These are phyloP conservation scores for Tipula confusa DNA, from an alignment of 2,888 invertebrate species.

Conservation along the genomic window DNA sequence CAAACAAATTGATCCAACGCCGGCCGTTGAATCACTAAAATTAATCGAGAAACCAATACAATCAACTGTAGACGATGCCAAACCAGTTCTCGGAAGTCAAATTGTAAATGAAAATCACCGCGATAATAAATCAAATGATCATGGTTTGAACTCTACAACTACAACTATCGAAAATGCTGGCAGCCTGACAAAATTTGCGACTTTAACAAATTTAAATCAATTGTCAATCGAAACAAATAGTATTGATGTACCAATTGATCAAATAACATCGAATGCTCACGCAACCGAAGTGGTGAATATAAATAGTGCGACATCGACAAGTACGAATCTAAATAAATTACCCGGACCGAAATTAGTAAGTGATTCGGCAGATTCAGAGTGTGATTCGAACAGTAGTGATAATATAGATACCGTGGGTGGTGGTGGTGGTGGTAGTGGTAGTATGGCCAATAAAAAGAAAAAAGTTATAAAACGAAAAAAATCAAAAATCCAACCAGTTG, in stretches of 20 bases:
- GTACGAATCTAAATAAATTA: not conserved
- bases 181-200: constrained; percentile 50
- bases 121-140: constrained; percentile 29
- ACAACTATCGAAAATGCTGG: constrained; percentile 38
- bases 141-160: constrained; percentile 27
- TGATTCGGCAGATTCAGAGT: not conserved
- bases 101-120: constrained; percentile 21
- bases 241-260: constrained; percentile 26
- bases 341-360: not conserved
- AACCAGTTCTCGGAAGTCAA: not conserved
- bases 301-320: not conserved
- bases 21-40: constrained; percentile 33
- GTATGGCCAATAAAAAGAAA: constrained; percentile 28
- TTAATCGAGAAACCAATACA: constrained; percentile 35
- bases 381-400: not conserved
- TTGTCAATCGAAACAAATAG: constrained; percentile 47
- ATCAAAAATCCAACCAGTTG: not conserved
- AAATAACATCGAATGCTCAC: not conserved
- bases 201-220: constrained; percentile 51
- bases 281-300: not conserved
- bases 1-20: constrained; percentile 41
- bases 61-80: not conserved
- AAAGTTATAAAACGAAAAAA: not conserved
- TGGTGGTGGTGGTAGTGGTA: not conserved
- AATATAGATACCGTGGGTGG: not conserved